Percentiles rank a stretch among this genome's conserved stretches.
phyloP scores from a whole-genome alignment of 2,888 invertebrate genomes.

The Troglohyphantes excavatus region DNA sequence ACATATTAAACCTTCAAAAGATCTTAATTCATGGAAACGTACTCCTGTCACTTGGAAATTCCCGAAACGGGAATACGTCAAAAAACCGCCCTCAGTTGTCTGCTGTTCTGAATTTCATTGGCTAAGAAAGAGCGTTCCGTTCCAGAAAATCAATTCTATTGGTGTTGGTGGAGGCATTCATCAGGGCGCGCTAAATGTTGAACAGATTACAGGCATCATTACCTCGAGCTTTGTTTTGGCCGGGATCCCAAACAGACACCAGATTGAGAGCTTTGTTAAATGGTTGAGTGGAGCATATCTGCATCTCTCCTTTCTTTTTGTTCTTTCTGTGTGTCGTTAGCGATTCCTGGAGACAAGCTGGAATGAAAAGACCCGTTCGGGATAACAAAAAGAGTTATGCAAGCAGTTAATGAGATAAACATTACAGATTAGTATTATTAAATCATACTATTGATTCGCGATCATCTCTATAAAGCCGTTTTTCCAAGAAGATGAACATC shows the following conservation, averaged over 20 bases:
- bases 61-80: not conserved
- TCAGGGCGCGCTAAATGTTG: constrained; percentile 57
- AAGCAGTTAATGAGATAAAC: too few species aligned
- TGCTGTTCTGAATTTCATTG: not conserved
- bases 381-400: not conserved
- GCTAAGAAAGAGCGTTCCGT: constrained; percentile 9
- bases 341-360: constrained; percentile 42
- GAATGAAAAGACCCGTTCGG: constrained; percentile 19
- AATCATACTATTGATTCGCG: too few species aligned
- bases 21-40: not conserved
- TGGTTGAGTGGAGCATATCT: constrained; percentile 44
- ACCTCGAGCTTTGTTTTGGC: constrained; percentile 64
- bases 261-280: constrained; percentile 50
- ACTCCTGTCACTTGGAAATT: not conserved
- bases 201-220: constrained; percentile 64
- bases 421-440: too few species aligned
- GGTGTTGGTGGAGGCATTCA: constrained; percentile 32
- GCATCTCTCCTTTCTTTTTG: not conserved
- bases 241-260: constrained; percentile 22
- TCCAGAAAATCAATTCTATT: constrained; percentile 50
- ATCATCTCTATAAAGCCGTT: too few species aligned
- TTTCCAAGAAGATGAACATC: too few species aligned
- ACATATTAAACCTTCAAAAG: too few species aligned
- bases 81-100: not conserved
- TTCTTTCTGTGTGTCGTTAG: constrained; percentile 31